Evolutionary conservation across 2,113 vertebrate genomes (phyloP), one percentile per base, ranked within the genome.

Genomic region (Oxyruncus cristatus): DNA sequence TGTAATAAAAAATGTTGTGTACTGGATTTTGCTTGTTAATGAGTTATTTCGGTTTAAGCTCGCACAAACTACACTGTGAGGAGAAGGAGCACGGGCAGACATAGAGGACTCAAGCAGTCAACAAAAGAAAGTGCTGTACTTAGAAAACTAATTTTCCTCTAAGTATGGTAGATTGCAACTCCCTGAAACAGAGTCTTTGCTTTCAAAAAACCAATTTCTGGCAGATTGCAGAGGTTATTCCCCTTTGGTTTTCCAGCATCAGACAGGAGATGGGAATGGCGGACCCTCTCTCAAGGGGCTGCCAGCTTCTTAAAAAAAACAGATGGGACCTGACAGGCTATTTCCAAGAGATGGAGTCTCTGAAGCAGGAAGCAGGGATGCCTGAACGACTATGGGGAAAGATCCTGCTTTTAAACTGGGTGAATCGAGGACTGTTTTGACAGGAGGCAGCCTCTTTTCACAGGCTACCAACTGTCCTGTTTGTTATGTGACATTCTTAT

Each of bases 311-410:
- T 94, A 96, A 95, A 94, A 93, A 93, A 97, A 96, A 8, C 98
- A 98, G 97, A 98, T 98, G 98, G 97, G 92, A 98, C 88, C 96
- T 98, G 98, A 98, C 98, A 98, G 97, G 96, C 95, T 97, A 96
- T 98, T 98, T 98, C 93, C 96, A 96, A 93, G 96, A 97, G 95
- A 94, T 14, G 26, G 95, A 96, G 91, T 79, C 97, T 97, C 65
- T 94, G 97, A 97, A 97, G 97, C 97, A 97, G 95, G 97, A 97
- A 96, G 89, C 82, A 88, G 89, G 77, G 74, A 96, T 93, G 95
- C 85, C 92, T 97, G 94, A 95, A 78, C 12, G 50, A 91, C 94
- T 91, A 26, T 89, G 37, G 82, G 93, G 86, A 96, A 93, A 88
- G 63, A 89, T 96, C 61, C 71, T 95, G 79, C 76, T 83, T 96